phyloP scores from a whole-genome alignment of 2,888 invertebrate species.

The Stomorhina lunata region DNA sequence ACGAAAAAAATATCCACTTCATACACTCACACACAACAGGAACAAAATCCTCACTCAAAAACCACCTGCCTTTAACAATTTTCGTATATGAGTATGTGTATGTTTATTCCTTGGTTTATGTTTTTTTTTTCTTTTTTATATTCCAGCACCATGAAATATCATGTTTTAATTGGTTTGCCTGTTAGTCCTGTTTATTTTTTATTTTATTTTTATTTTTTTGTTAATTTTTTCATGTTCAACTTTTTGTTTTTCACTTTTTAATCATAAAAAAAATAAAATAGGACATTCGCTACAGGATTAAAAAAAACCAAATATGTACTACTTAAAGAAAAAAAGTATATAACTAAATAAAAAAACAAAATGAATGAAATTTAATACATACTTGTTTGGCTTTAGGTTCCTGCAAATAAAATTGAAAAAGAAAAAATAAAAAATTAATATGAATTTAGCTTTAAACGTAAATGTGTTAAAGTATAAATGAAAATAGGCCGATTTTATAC shows the following conservation, averaged over 20 bases:
- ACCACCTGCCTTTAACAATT: slow-evolving; percentile 56
- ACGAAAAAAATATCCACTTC: slow-evolving; percentile 2
- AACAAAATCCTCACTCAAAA: slow-evolving; percentile 35
- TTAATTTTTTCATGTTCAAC: not conserved
- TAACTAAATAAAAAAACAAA: slow-evolving; percentile 51
- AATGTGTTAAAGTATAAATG: slow-evolving; percentile 11
- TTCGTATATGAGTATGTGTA: slow-evolving; percentile 29
- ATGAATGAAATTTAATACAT: slow-evolving; percentile 69
- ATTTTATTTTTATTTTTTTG: slow-evolving; percentile 22
- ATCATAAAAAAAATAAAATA: slow-evolving; percentile 35
- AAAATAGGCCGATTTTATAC: not conserved
- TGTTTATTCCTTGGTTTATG: slow-evolving; percentile 16
- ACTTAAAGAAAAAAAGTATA: not conserved
- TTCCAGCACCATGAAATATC: slow-evolving; percentile 48
- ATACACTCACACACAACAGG: not conserved
- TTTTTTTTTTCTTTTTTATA: not conserved
- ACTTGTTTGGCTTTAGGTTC: slow-evolving; percentile 77
- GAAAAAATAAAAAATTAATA: slow-evolving; percentile 61
- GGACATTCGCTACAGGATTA: slow-evolving; percentile 45
- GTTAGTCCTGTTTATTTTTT: slow-evolving; percentile 46
- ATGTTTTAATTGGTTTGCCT: slow-evolving; percentile 64
- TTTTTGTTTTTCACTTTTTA: slow-evolving; percentile 27
- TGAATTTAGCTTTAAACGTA: slow-evolving; percentile 42
- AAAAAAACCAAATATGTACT: not conserved
- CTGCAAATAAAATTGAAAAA: slow-evolving; percentile 70